Evolutionary conservation across 2,888 invertebrate species (phyloP).

Genomic region (Labia minor): DNA sequence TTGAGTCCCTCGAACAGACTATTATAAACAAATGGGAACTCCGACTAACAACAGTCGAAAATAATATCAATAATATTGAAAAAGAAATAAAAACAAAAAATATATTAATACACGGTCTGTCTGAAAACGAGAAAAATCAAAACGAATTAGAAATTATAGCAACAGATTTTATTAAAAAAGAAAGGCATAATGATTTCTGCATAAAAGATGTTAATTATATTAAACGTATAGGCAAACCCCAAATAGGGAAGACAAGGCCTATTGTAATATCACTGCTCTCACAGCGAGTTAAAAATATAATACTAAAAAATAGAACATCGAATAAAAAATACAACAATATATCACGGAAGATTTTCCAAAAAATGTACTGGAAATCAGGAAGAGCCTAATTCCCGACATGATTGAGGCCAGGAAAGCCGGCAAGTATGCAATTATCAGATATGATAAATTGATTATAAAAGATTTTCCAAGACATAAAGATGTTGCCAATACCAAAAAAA

Average conservation of each 20-base stretch:
- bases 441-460: neutral
- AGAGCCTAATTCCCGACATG: neutral
- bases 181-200: neutral
- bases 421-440: neutral
- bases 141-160: neutral
- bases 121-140: neutral
- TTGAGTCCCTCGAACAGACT: neutral
- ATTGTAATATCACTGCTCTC: neutral
- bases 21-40: neutral
- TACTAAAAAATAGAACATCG: too few relatives aligned
- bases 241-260: neutral
- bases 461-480: neutral
- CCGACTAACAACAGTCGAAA: neutral
- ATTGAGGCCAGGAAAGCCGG: neutral
- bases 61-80: neutral
- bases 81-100: neutral
- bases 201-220: neutral
- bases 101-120: neutral
- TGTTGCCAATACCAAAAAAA: neutral
- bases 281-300: neutral
- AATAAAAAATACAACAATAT: constrained; percentile 13
- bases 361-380: neutral
- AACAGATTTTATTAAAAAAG: neutral
- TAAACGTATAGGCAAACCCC: neutral
- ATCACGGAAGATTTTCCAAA: neutral